Percentiles rank a stretch among this genome's conserved stretches.
Evolutionary conservation across 2,797 vertebrate genomes (phyloP).

Genomic region (Ibycter americanus): DNA sequence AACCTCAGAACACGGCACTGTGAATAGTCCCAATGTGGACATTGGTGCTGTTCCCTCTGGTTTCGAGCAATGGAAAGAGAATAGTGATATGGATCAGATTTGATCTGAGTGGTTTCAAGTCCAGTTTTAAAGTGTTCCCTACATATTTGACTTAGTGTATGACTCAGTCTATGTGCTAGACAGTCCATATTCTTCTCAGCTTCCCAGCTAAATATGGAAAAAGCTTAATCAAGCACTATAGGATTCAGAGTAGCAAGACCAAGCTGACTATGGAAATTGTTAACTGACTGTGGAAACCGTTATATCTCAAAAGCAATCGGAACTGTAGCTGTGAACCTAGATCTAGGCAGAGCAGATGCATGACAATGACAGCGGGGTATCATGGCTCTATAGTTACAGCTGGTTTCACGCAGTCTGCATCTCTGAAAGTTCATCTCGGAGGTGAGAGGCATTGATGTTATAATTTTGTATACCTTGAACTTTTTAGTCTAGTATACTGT

Average conservation of each 20-base stretch:
- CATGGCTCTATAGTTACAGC: not conserved
- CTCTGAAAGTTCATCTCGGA: not conserved
- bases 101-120: not conserved
- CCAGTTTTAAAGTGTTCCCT: not conserved
- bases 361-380: not conserved
- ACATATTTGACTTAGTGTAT: not conserved
- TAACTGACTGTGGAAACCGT: not conserved
- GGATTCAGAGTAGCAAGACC: not conserved
- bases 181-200: not conserved
- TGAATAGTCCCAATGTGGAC: not conserved
- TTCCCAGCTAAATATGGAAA: not conserved
- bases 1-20: not conserved
- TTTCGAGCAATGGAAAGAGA: not conserved
- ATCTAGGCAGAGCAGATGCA: not conserved
- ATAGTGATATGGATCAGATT: not conserved
- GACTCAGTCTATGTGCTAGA: not conserved
- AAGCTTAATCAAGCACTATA: not conserved
- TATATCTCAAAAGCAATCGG: constrained; percentile 24
- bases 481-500: not conserved
- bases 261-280: constrained; percentile 18
- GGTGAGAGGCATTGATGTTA: not conserved
- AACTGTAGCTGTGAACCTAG: not conserved
- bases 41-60: not conserved
- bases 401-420: not conserved
- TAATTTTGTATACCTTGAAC: not conserved